Evolutionary conservation across 2,888 invertebrate species (phyloP).

Genomic region (Folsomia candida): DNA sequence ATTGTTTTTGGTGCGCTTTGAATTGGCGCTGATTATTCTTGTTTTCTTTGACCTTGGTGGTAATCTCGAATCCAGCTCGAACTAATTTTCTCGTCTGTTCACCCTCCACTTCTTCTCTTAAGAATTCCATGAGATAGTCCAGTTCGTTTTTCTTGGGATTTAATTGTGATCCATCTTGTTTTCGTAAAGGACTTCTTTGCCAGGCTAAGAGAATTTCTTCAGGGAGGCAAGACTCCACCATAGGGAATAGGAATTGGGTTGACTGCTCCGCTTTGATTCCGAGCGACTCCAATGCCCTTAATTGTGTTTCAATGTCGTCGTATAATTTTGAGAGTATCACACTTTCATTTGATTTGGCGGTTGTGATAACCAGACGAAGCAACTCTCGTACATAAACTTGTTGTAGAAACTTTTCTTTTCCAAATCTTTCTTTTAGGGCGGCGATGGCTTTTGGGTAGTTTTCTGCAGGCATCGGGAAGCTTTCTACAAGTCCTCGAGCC

Average conservation of each 20-base stretch:
- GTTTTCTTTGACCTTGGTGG: not conserved
- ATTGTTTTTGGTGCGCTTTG: too few relatives aligned
- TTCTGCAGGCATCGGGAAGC: slow-evolving; percentile 12
- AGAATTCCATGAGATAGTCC: slow-evolving; percentile 3
- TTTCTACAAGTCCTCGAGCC: slow-evolving; percentile 10
- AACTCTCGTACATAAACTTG: slow-evolving; percentile 22
- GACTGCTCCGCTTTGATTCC: slow-evolving; percentile 19
- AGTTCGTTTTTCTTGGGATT: not conserved
- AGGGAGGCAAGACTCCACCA: slow-evolving; percentile 29
- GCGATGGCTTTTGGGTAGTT: slow-evolving; percentile 22
- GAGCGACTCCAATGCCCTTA: slow-evolving; percentile 25
- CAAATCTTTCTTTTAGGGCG: slow-evolving; percentile 16
- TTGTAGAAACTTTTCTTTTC: slow-evolving; percentile 7
- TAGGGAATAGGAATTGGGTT: too few relatives aligned
- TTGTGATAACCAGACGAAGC: slow-evolving; percentile 2
- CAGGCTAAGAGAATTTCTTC: slow-evolving; percentile 29
- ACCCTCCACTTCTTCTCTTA: slow-evolving; percentile 1
- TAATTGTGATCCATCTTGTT: not conserved
- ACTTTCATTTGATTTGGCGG: slow-evolving; percentile 22
- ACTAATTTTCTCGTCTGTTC: not conserved
- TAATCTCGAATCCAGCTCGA: not conserved
- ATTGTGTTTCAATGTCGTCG: slow-evolving; percentile 17
- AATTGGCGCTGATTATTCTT: not conserved
- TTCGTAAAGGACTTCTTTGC: slow-evolving; percentile 15
- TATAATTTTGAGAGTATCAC: slow-evolving; percentile 12